Evolutionary conservation across 2,113 vertebrate species (phyloP).

Genomic region (Megaleporinus macrocephalus): DNA sequence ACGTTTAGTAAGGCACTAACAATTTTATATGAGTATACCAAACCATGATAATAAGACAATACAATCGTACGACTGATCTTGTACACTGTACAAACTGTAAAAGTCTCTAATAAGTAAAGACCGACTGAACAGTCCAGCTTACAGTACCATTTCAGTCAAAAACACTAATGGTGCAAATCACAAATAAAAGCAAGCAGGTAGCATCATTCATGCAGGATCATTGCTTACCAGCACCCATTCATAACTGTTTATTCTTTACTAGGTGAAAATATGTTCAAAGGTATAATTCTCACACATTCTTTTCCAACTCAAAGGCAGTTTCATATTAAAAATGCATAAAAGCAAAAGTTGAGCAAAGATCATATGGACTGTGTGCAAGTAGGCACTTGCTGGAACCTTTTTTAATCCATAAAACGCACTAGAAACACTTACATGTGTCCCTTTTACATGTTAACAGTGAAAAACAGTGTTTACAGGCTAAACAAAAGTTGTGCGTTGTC

Average conservation of each 20-base stretch:
- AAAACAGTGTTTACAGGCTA: not conserved
- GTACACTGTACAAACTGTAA: too few relatives aligned
- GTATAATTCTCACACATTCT: too few relatives aligned
- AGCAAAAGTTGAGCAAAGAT: not conserved
- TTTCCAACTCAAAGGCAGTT: too few relatives aligned
- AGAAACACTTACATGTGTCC: too few relatives aligned
- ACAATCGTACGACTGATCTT: too few relatives aligned
- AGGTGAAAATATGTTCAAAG: not conserved
- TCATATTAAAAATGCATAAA: too few relatives aligned
- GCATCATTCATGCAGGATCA: not conserved
- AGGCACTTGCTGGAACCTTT: not conserved
- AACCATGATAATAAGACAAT: not conserved
- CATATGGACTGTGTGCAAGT: not conserved
- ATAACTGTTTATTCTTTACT: not conserved
- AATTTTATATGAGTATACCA: not conserved
- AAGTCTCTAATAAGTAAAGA: too few relatives aligned
- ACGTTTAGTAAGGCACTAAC: constrained; percentile 22
- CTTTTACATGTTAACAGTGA: not conserved
- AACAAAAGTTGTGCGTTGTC: not conserved
- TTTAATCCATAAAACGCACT: not conserved
- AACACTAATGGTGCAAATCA: not conserved
- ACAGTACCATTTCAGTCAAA: too few relatives aligned
- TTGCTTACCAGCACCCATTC: too few relatives aligned
- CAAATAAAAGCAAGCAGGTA: not conserved
- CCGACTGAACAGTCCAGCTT: too few relatives aligned